Conservation (phyloP, 2,888 invertebrate species). For the Nomada ferruginata region DNA sequence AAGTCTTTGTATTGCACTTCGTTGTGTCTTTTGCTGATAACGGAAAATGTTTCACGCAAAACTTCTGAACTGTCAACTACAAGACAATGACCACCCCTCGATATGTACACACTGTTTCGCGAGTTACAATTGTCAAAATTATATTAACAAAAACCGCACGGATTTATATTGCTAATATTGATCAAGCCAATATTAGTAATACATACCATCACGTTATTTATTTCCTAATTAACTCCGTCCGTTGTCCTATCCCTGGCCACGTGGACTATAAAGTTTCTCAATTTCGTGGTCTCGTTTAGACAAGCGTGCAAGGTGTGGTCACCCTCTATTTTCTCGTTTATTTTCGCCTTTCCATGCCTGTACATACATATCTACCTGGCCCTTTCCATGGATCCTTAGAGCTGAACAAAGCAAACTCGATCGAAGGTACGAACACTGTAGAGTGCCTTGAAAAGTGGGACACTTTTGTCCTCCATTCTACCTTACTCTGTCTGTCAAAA, state of each 20-base stretch:
- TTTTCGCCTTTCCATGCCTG: constrained; percentile 25
- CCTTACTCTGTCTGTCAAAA: constrained; percentile 41
- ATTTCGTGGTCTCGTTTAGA: constrained; percentile 31
- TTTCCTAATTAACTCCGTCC: constrained; percentile 22
- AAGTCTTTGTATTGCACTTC: too few relatives aligned
- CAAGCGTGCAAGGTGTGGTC: constrained; percentile 7
- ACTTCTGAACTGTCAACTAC: too few relatives aligned
- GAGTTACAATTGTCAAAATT: too few relatives aligned
- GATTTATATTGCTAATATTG: too few relatives aligned
- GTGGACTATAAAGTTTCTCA: constrained; percentile 8
- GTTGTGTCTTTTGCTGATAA: background rate
- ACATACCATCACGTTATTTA: background rate
- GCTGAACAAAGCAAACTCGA: constrained; percentile 50
- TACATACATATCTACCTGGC: constrained; percentile 11
- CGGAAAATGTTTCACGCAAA: too few relatives aligned
- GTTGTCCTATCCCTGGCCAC: background rate
- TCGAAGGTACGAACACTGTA: constrained; percentile 50
- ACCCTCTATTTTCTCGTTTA: constrained; percentile 44
- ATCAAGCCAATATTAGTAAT: too few relatives aligned
- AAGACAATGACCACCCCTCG: too few relatives aligned
- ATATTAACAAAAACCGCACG: too few relatives aligned
- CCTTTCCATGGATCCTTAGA: constrained; percentile 32
- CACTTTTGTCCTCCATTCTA: constrained; percentile 47
- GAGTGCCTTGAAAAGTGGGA: constrained; percentile 56
- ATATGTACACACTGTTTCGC: too few relatives aligned